phyloP scores from a whole-genome alignment of 2,797 vertebrate genomes.

The Oreortyx pictus region DNA sequence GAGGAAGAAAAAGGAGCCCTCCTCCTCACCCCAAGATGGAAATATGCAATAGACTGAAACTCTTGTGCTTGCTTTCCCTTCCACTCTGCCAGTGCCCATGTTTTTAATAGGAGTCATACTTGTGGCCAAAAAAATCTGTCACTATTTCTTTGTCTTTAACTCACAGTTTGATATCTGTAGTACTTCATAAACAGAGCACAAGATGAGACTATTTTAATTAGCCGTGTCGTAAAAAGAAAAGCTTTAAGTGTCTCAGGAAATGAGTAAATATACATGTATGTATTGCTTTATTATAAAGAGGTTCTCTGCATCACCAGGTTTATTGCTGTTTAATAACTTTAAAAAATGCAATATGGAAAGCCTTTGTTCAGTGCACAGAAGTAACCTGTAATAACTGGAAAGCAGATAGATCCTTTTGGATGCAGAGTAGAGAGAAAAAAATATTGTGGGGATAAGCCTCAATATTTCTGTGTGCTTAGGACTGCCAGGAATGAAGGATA shows the following conservation, averaged over 20 bases:
- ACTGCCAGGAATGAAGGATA: neutral
- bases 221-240: neutral
- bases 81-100: neutral
- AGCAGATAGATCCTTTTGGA: neutral
- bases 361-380: neutral
- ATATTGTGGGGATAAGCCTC: neutral
- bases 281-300: neutral
- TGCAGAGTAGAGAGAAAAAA: neutral
- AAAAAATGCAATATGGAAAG: neutral
- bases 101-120: neutral
- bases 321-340: neutral
- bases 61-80: neutral
- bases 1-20: too few species aligned
- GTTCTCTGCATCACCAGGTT: neutral
- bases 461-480: neutral
- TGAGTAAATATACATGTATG: neutral
- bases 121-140: neutral
- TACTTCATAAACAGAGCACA: neutral
- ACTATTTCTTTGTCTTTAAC: neutral
- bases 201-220: conserved; percentile 43
- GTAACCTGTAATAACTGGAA: neutral
- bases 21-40: neutral
- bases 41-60: neutral
- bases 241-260: neutral
- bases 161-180: neutral